Base-by-base conservation (phyloP, 2,797 vertebrate species). In the Garrulus glandarius region DNA sequence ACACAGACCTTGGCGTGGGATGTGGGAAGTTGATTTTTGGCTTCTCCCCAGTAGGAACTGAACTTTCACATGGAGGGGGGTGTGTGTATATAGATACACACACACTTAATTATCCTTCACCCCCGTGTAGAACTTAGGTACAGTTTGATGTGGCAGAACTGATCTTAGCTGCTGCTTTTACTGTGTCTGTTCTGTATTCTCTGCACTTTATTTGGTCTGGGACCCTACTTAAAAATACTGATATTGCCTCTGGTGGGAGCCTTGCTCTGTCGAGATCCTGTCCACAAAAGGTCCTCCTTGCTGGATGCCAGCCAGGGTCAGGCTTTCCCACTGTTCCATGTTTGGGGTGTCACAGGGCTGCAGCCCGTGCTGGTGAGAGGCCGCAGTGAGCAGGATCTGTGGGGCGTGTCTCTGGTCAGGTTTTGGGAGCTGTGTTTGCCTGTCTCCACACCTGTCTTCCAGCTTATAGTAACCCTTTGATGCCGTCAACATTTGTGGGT, bases 271-370 rank as follows among this genome's bases (percentile, higher is more conserved):
- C 1, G 2, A 37, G 57, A 14, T 32, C 10, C 64, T 46, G 15
- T 32, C 6, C 23, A 26, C 30, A 36, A 13, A n/a, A 29, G 17
- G 6, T 24, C 4, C 30, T 75, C 23, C 67, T 57, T 3, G 1
- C 39, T 6, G 37, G 56, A 2, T 0, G 6, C 19, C 20, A 50
- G 55, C 80, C 3, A 6, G 19, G 49, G 32, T 56, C 1, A 0
- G 36, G 17, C 44, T 34, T 29, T 61, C 11, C 23, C 0, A 0
- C 24, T 7, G 2, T 29, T 41, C 52, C 27, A 1, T 0, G 1
- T 44, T 80, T 8, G 52, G n/a, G 50, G 22, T 34, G 21, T n/a
- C 36, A 6, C 0, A 1, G 63, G 30, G 43, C 72, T 69, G 63
- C 44, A 32, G 49, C 15, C 46, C 1, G 1, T 27, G 61, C n/a